Conservation (phyloP, 92 coral and sea anemone genomes). For the Metridium senile region DNA sequence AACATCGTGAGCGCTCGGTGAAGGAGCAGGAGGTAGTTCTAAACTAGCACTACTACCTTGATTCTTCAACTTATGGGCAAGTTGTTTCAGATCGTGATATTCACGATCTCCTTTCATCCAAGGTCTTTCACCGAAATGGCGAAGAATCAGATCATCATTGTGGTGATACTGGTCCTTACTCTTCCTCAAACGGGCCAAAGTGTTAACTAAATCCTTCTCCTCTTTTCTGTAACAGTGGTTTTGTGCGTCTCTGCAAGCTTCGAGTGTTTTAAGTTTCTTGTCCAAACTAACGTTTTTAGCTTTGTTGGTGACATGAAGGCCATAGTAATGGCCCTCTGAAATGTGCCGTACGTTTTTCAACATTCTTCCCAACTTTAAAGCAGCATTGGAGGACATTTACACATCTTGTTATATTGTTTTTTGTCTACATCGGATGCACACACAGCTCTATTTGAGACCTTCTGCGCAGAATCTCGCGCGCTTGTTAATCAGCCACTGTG, state of each 20-base stretch:
- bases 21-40: constrained; percentile 42
- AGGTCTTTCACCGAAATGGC: not conserved
- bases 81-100: constrained; percentile 6
- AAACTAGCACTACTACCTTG: constrained; percentile 37
- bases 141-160: constrained; percentile 28
- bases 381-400: constrained; percentile 8
- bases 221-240: constrained; percentile 88
- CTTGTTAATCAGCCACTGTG: not conserved
- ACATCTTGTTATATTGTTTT: not conserved
- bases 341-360: constrained; percentile 84
- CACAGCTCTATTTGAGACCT: no score
- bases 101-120: not conserved
- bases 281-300: constrained; percentile 79
- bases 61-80: not conserved
- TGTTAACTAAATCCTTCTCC: constrained; percentile 71
- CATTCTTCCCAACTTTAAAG: constrained; percentile 44
- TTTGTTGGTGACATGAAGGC: constrained; percentile 90
- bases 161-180: constrained; percentile 69
- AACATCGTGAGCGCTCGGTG: constrained; percentile 1
- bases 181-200: constrained; percentile 69
- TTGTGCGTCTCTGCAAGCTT: constrained; percentile 85
- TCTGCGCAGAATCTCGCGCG: not conserved
- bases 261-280: constrained; percentile 79
- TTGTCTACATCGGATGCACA: no score
- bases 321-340: constrained; percentile 91